These are phyloP conservation scores for Agapostemon virescens DNA, from an alignment of 2,888 invertebrate genomes.

Conservation along the genomic window DNA sequence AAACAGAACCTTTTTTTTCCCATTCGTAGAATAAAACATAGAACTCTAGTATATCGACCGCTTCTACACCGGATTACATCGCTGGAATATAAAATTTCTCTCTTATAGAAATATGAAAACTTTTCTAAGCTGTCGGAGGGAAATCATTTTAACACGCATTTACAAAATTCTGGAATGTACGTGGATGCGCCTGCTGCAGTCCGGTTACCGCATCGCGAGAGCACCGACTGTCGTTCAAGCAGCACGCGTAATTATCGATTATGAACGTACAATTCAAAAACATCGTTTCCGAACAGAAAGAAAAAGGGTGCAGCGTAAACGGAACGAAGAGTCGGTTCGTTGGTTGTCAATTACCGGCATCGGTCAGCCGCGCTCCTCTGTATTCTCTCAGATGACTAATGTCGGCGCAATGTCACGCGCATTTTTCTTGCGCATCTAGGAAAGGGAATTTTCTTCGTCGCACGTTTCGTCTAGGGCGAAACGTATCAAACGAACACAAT, in stretches of 20 bases:
- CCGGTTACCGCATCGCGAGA: neutral
- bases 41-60: neutral
- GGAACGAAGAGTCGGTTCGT: neutral
- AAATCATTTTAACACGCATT: too few species aligned
- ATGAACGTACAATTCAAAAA: neutral
- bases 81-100: neutral
- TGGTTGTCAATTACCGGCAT: neutral
- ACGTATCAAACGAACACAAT: neutral
- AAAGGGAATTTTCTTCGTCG: neutral
- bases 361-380: neutral
- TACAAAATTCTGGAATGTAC: neutral
- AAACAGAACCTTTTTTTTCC: neutral
- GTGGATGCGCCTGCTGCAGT: neutral
- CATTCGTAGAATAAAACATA: neutral
- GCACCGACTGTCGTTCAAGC: neutral
- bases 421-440: neutral
- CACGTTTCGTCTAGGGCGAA: constrained; percentile 12
- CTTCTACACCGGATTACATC: neutral
- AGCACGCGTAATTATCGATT: neutral
- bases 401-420: neutral
- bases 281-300: neutral
- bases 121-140: neutral
- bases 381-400: neutral
- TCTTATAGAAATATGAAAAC: neutral
- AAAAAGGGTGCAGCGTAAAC: neutral